phyloP scores from a whole-genome alignment of 2,888 invertebrate species.

The Drosophila melanosoma region DNA sequence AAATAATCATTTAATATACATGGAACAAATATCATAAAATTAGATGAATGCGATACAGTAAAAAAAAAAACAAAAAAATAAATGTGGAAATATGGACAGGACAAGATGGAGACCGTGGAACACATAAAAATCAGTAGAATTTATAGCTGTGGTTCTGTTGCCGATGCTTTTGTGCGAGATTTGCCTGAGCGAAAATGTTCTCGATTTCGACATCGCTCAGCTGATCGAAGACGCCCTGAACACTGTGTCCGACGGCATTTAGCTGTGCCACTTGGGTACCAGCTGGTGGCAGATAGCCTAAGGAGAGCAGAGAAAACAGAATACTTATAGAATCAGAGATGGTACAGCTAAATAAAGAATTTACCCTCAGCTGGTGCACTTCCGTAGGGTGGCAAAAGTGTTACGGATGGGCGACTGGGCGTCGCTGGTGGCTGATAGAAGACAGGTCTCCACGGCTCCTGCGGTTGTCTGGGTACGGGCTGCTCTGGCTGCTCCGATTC shows the following conservation, averaged over 20 bases:
- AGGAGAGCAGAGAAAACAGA: constrained; percentile 19
- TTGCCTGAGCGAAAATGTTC: constrained; percentile 81
- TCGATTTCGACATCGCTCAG: constrained; percentile 80
- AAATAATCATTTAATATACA: constrained; percentile 64
- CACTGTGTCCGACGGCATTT: constrained; percentile 33
- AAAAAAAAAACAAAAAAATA: constrained; percentile 37
- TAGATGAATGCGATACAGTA: constrained; percentile 13
- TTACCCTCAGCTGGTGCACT: constrained; percentile 76
- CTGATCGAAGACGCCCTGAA: constrained; percentile 75
- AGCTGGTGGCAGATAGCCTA: constrained; percentile 79
- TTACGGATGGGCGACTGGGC: constrained; percentile 76
- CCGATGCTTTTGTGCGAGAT: constrained; percentile 71
- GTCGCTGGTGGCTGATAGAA: constrained; percentile 66
- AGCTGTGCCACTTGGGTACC: constrained; percentile 48
- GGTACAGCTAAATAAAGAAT: not conserved
- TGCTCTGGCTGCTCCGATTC: constrained; percentile 65
- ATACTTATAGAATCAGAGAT: not conserved
- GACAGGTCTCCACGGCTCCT: constrained; percentile 79
- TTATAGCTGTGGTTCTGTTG: constrained; percentile 65
- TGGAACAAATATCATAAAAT: constrained; percentile 23
- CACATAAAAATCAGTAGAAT: constrained; percentile 42
- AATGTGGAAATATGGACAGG: constrained; percentile 22
- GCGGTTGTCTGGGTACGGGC: constrained; percentile 43
- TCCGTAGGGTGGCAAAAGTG: constrained; percentile 81
- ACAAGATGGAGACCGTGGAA: constrained; percentile 25